Base-by-base conservation (phyloP, 2,888 invertebrate genomes). In the Allophyes oxyacanthae region DNA sequence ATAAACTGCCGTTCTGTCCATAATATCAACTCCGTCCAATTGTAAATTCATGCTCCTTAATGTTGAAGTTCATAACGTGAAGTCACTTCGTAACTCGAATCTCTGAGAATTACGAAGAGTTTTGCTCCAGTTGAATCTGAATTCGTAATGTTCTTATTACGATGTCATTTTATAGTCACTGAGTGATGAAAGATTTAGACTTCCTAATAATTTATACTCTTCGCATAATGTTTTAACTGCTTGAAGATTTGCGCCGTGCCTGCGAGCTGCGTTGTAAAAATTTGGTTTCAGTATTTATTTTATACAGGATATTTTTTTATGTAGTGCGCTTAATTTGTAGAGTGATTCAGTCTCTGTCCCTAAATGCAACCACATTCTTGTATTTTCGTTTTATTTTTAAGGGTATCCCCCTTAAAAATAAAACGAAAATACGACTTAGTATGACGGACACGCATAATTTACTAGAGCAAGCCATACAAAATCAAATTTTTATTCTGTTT, bases 41-140 rank as follows among this genome's bases (percentile, higher is more conserved):
- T 79, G 59, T 62, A 56, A 76, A 82, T 82, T 79, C 70, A 81
- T 79, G 66, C 37, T 58, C 37, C 52, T 66, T 49, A 72, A 72
- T 77, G 63, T 71, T 51, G 26, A 61, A 64, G 60, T 69, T 69
- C 46, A 72, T 62, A 64, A 71, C 52, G 54, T 38, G 25, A 61
- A 57, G 59, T 65, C 15, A 43, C 44, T 50, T 43, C 41, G 25
- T 69, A 58, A 72, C 50, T 69, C 37, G 38, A 66, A 65, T 64
- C 61, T 67, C 14, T 45, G 55, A 66, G 64, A 77, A 73, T 74
- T 65, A 58, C 50, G 38, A 60, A 58, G 52, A 57, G 50, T 51
- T 70, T 52, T 46, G 9, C 45, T 45, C 36, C 32, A 32, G 46
- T 37, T 52, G 30, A 42, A 32, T 3, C 41, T 69, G 40, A 62